Conservation (phyloP, 2,113 vertebrate species). For the Myocastor coypus region DNA sequence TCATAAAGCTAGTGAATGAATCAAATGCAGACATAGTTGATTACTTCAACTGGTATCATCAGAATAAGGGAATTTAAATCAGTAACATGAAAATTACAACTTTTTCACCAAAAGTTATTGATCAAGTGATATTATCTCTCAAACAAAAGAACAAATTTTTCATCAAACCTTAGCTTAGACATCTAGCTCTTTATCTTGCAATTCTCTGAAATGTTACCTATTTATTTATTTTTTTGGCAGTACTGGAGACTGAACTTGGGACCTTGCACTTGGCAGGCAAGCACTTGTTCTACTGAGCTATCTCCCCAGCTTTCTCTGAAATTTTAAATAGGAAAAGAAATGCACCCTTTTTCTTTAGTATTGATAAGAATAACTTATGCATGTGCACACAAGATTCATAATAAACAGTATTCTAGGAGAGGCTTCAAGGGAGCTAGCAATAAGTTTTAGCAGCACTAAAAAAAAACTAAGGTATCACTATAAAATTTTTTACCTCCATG, state of each 20-base stretch:
- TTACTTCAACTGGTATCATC: not conserved
- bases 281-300: too few relatives aligned
- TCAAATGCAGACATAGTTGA: not conserved
- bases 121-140: not conserved
- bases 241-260: too few relatives aligned
- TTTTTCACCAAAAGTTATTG: not conserved
- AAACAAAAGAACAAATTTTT: not conserved
- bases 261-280: too few relatives aligned
- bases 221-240: too few relatives aligned
- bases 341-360: not conserved
- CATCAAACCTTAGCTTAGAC: not conserved
- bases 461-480: not conserved
- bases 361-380: not conserved
- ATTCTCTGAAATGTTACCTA: not conserved
- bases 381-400: not conserved
- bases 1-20: not conserved
- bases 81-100: not conserved
- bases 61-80: not conserved
- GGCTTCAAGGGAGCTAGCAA: not conserved
- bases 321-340: slow-evolving; percentile 18
- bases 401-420: not conserved
- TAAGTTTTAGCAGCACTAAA: not conserved
- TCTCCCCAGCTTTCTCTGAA: not conserved
- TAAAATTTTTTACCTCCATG: not conserved
- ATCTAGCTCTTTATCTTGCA: not conserved